A percentile compares a stretch with the other conserved stretches of the same genome.
Conservation (phyloP, 2,113 vertebrate species). For the Mobula hypostoma region DNA sequence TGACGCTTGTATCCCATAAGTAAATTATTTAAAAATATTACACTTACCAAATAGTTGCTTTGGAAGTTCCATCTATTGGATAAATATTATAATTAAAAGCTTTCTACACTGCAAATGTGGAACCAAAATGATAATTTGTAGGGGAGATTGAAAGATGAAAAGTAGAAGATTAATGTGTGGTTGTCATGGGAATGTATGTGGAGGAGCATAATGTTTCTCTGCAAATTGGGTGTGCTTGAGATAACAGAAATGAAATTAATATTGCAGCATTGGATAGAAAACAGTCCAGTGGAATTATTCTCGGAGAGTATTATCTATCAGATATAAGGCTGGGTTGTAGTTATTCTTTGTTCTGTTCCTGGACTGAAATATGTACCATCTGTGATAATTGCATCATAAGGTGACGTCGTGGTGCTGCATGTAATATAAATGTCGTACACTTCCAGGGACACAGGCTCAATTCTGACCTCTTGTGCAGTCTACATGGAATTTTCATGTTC, state of each 20-base stretch:
- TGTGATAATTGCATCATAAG: neutral
- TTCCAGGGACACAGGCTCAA: too few relatives aligned
- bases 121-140: neutral
- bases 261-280: neutral
- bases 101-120: neutral
- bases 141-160: neutral
- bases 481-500: too few relatives aligned
- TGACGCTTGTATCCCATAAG: too few relatives aligned
- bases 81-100: neutral
- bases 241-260: slow-evolving; percentile 30
- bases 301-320: neutral
- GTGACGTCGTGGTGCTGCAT: too few relatives aligned
- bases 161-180: slow-evolving; percentile 7
- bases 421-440: too few relatives aligned
- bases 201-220: neutral
- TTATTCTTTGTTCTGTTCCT: too few relatives aligned
- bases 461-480: too few relatives aligned
- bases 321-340: neutral
- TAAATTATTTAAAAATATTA: too few relatives aligned
- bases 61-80: neutral
- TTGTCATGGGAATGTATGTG: slow-evolving; percentile 24
- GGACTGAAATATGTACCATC: neutral
- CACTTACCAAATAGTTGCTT: neutral
- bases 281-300: slow-evolving; percentile 1
- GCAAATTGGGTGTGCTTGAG: neutral